Evolutionary conservation across 2,797 vertebrate species (phyloP).

Genomic region (Sebastes cheni): DNA sequence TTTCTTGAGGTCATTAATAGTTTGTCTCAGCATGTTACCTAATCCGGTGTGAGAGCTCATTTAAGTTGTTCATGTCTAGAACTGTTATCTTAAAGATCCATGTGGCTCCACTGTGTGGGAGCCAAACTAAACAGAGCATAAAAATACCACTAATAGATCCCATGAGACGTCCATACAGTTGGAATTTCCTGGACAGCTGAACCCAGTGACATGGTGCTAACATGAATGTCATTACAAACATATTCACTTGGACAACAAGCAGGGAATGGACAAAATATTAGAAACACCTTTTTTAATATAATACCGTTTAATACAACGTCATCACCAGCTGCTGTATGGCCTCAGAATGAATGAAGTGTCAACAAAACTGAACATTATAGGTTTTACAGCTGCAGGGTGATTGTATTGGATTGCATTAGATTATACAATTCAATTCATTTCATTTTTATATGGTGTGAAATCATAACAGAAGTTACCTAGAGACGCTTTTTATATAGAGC

Average conservation of each 20-base stretch:
- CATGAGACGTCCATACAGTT: conserved; percentile 4
- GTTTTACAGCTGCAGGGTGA: not conserved
- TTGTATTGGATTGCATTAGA: too few species aligned
- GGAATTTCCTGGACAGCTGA: conserved; percentile 59
- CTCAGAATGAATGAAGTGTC: not conserved
- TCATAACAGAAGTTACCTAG: too few species aligned
- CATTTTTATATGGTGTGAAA: fast-evolving
- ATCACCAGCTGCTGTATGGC: not conserved
- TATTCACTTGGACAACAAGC: not conserved
- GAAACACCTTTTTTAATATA: not conserved
- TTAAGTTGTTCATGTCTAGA: not conserved
- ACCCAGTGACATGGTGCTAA: not conserved
- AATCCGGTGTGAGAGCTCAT: not conserved
- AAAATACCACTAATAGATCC: conserved; percentile 36
- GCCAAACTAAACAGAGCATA: not conserved
- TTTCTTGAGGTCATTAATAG: not conserved
- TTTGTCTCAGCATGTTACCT: not conserved
- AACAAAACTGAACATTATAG: not conserved
- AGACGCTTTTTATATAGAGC: fast-evolving
- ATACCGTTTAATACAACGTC: not conserved
- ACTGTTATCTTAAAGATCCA: not conserved
- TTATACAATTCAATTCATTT: too few species aligned
- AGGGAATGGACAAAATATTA: not conserved
- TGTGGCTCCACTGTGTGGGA: not conserved
- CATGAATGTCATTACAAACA: not conserved